These are phyloP conservation scores for Drosophila hawaiiensis DNA, from an alignment of 2,888 invertebrate genomes.

Conservation along the genomic window DNA sequence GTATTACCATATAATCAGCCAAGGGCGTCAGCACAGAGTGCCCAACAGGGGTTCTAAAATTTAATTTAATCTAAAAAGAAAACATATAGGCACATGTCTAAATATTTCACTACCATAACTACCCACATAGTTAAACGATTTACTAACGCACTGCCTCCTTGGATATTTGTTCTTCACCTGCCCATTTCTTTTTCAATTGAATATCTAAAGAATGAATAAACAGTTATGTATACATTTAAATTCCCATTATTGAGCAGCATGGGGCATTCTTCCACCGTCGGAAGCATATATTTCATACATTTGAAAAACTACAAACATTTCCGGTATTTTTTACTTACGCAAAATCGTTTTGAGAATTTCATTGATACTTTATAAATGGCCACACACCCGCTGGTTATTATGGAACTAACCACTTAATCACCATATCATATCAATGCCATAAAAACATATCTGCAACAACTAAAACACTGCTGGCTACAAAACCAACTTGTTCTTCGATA, in stretches of 20 bases:
- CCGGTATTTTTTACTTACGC: conserved; percentile 5
- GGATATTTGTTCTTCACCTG: background rate
- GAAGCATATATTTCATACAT: background rate
- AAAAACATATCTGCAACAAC: conserved; percentile 28
- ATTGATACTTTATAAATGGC: conserved; percentile 35
- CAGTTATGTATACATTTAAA: background rate
- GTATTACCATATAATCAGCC: background rate
- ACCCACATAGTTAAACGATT: background rate
- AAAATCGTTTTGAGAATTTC: conserved; percentile 28
- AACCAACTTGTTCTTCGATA: conserved; percentile 13
- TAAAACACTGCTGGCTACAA: background rate
- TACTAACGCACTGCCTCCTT: background rate
- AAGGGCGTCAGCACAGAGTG: background rate
- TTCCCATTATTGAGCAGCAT: conserved; percentile 10
- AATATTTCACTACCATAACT: background rate
- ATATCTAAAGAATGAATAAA: background rate
- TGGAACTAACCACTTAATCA: conserved; percentile 60
- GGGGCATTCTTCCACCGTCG: conserved; percentile 2
- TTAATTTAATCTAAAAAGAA: background rate
- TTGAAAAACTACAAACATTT: background rate
- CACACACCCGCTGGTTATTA: conserved; percentile 49
- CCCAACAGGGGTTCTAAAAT: background rate
- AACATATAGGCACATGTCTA: background rate
- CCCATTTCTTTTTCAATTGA: background rate
- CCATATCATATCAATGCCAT: conserved; percentile 53